These are phyloP conservation scores for Andrena haemorrhoa DNA, from an alignment of 2,888 invertebrate genomes.

Conservation along the genomic window DNA sequence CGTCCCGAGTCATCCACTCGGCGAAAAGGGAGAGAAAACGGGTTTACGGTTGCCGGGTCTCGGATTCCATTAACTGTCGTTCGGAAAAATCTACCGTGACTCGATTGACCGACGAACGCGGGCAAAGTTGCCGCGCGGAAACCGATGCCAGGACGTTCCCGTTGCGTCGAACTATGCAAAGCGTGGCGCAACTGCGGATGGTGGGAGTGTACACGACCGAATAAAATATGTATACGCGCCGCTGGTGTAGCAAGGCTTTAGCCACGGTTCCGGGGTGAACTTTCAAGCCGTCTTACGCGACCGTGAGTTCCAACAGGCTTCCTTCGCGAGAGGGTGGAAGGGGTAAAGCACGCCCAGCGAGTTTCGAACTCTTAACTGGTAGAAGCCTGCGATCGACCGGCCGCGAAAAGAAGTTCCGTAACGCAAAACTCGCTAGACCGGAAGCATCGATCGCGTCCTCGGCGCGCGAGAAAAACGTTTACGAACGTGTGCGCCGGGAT, in stretches of 20 bases:
- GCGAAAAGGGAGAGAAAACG: background rate
- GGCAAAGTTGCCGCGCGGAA: conserved; percentile 1
- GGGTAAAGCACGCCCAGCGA: conserved; percentile 13
- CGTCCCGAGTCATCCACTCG: background rate
- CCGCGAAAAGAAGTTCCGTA: conserved; percentile 60
- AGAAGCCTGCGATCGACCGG: conserved; percentile 61
- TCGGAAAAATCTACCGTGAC: conserved; percentile 10
- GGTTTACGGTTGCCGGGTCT: background rate
- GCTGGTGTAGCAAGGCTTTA: conserved; percentile 29
- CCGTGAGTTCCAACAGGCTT: conserved; percentile 29
- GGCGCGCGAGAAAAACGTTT: conserved; percentile 48
- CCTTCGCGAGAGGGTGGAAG: conserved; percentile 19
- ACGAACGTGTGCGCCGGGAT: conserved; percentile 7
- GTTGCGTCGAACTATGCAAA: conserved; percentile 30
- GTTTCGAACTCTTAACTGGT: conserved; percentile 68
- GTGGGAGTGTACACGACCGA: conserved; percentile 33
- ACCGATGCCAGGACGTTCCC: background rate
- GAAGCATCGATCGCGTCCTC: conserved; percentile 61
- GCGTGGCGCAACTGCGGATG: background rate
- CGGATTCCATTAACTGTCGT: conserved; percentile 4
- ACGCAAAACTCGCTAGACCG: conserved; percentile 60
- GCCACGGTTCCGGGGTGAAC: conserved; percentile 29
- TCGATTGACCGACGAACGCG: conserved; percentile 3
- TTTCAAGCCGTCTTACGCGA: conserved; percentile 54
- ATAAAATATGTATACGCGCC: conserved; percentile 62